Percentiles rank a stretch among this genome's conserved stretches.
Evolutionary conservation across 2,797 vertebrate genomes (phyloP).

Genomic region (Epinephelus coioides): DNA sequence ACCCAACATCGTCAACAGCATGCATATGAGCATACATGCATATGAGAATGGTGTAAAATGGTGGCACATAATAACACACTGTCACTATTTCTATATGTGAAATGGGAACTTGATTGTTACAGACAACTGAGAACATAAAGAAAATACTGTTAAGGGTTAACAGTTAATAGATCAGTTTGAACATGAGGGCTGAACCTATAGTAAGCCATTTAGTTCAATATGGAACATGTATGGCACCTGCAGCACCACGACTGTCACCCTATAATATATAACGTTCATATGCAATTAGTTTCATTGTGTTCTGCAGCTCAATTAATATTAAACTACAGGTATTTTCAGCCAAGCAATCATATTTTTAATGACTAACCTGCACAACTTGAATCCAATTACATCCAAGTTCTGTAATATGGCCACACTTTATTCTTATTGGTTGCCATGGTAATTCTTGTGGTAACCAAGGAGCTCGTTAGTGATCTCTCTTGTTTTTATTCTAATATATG

Average conservation of each 20-base stretch:
- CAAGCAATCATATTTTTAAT: conserved; percentile 63
- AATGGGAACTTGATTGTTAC: background rate
- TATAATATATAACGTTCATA: conserved; percentile 44
- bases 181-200: background rate
- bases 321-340: conserved; percentile 49
- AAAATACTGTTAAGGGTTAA: background rate
- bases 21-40: too few relatives aligned
- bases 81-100: background rate
- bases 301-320: conserved; percentile 22
- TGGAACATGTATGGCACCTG: conserved; percentile 11
- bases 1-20: too few relatives aligned
- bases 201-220: background rate
- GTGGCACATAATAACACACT: background rate
- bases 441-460: conserved; percentile 62
- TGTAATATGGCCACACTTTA: conserved; percentile 48
- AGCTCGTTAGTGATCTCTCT: conserved; percentile 59
- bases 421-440: conserved; percentile 69
- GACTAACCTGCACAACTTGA: conserved; percentile 48
- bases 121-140: too few relatives aligned
- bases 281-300: conserved; percentile 58
- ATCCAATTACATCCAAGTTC: conserved; percentile 63
- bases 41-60: too few relatives aligned
- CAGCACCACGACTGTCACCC: conserved; percentile 10
- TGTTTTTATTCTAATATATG: conserved; percentile 54
- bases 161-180: background rate